A percentile compares a stretch with the other conserved stretches of the same genome.
Evolutionary conservation across 2,888 invertebrate species (phyloP).

Genomic region (Agonopterix heracliana): DNA sequence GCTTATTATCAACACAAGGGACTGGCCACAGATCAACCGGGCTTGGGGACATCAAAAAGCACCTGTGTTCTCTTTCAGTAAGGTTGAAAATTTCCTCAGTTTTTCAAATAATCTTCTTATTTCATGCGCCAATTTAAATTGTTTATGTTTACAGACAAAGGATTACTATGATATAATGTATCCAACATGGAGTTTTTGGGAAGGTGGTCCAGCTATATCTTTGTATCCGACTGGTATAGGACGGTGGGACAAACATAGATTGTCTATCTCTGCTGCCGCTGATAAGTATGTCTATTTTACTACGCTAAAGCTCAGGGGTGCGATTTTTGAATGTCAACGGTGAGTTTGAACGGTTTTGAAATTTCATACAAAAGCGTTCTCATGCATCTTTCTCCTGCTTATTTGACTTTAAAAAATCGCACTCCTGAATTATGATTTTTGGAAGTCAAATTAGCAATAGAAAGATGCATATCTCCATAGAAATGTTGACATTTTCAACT

Average conservation of each 20-base stretch:
- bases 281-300: slow-evolving; percentile 51
- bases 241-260: slow-evolving; percentile 91
- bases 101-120: neutral
- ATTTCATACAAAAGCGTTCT: too few relatives aligned
- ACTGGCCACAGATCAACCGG: slow-evolving; percentile 91
- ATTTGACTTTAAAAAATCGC: too few relatives aligned
- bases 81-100: slow-evolving; percentile 69
- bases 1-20: slow-evolving; percentile 90
- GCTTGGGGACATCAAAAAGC: slow-evolving; percentile 76
- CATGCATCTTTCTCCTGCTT: too few relatives aligned
- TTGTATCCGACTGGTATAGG: slow-evolving; percentile 96
- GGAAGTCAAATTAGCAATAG: too few relatives aligned
- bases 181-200: slow-evolving; percentile 99
- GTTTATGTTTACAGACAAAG: slow-evolving; percentile 64
- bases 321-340: too few relatives aligned
- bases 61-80: slow-evolving; percentile 98
- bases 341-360: too few relatives aligned
- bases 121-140: neutral
- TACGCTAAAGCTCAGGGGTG: too few relatives aligned
- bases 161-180: slow-evolving; percentile 94
- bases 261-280: slow-evolving; percentile 80
- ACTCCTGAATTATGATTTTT: too few relatives aligned
- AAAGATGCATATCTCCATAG: too few relatives aligned
- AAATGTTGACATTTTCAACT: too few relatives aligned
- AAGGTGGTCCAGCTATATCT: slow-evolving; percentile 97